A percentile compares a stretch with the other conserved stretches of the same genome.
These are phyloP conservation scores for Anas bahamensis DNA, from an alignment of 2,797 vertebrate species.

Conservation along the genomic window DNA sequence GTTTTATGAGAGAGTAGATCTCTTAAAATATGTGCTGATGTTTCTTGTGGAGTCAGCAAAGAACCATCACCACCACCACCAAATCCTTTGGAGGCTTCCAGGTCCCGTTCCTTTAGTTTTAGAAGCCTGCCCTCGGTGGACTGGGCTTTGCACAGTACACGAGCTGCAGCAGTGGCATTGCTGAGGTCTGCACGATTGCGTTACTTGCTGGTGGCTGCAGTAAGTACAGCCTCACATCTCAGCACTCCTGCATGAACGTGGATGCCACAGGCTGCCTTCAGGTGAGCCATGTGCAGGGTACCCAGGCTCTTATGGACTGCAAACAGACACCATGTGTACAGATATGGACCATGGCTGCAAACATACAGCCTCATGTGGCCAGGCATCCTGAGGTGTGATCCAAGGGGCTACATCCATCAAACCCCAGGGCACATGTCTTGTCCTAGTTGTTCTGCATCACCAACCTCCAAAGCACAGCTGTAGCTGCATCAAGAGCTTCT, in stretches of 20 bases:
- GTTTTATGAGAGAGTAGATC: neutral
- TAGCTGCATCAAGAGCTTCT: neutral
- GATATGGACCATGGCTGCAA: neutral
- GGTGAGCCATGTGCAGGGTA: neutral
- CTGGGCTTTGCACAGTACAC: neutral
- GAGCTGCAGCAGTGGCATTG: neutral
- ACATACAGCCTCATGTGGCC: neutral
- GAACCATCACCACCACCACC: neutral
- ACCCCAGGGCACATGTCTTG: neutral
- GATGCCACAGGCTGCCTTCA: neutral
- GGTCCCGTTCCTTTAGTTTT: neutral
- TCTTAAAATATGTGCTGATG: fast-evolving
- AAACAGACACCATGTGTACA: neutral
- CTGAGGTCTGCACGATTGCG: neutral
- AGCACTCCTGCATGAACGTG: neutral
- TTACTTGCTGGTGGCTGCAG: neutral
- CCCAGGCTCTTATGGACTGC: neutral
- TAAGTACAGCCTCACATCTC: neutral
- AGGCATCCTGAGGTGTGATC: neutral
- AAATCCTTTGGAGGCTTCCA: neutral
- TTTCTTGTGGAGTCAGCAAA: neutral
- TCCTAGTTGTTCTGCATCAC: neutral
- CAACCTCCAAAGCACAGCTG: neutral
- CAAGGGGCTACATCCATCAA: neutral
- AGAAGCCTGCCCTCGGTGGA: neutral